Evolutionary conservation across 1,140 invertebrate species (phyloP).

Genomic region (Littorina saxatilis): DNA sequence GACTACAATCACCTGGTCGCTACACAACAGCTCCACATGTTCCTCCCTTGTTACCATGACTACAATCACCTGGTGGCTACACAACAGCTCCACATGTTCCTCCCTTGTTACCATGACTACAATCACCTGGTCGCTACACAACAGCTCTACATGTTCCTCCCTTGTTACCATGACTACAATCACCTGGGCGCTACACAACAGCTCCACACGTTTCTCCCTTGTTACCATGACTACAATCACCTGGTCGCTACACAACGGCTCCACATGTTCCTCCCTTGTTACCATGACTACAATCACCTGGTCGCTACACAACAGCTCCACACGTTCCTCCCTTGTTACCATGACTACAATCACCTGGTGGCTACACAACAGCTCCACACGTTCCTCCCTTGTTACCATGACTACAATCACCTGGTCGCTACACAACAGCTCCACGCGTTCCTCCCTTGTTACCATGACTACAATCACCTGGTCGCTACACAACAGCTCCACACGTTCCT

Average conservation of each 20-base stretch:
- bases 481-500: no score
- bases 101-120: neutral
- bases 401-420: no score
- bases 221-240: neutral
- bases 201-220: constrained; percentile 52
- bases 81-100: constrained; percentile 71
- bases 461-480: no score
- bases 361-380: no score
- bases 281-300: no score
- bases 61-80: constrained; percentile 81
- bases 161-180: constrained; percentile 80
- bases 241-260: neutral
- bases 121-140: constrained; percentile 95
- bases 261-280: no score
- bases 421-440: no score
- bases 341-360: no score
- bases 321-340: no score
- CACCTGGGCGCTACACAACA: constrained; percentile 81
- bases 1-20: constrained; percentile 87
- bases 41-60: constrained; percentile 86
- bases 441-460: no score
- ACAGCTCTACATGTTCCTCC: constrained; percentile 94
- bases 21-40: constrained; percentile 95
- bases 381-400: no score
- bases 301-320: no score